phyloP scores from a whole-genome alignment of 2,113 vertebrate species.

The Anseranas semipalmata region DNA sequence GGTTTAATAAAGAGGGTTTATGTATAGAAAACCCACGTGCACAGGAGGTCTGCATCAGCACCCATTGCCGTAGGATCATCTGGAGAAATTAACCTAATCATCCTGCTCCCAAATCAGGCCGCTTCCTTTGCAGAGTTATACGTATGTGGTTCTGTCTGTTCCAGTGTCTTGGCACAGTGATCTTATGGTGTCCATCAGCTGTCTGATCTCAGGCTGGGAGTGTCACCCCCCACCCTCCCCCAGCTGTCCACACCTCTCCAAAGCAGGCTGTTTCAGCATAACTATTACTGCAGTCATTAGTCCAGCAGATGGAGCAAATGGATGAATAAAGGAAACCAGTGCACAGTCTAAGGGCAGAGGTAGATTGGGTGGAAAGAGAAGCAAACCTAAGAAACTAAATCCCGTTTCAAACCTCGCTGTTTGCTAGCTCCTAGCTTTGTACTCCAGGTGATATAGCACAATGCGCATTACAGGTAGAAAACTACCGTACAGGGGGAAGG shows the following conservation, averaged over 20 bases:
- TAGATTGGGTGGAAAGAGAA: not conserved
- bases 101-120: not conserved
- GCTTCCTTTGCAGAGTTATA: not conserved
- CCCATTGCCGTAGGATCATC: not conserved
- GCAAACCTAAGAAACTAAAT: not conserved
- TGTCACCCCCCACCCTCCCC: not conserved
- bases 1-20: not conserved
- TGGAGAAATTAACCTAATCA: not conserved
- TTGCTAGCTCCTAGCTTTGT: not conserved
- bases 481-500: not conserved
- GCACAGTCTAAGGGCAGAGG: not conserved
- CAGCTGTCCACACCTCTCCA: fast-evolving
- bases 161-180: not conserved
- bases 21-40: not conserved
- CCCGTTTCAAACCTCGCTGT: fast-evolving
- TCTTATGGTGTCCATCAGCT: not conserved
- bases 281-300: not conserved
- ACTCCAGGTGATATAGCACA: not conserved
- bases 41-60: not conserved
- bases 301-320: slow-evolving; percentile 70
- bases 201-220: not conserved
- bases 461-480: not conserved
- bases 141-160: not conserved
- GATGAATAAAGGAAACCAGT: not conserved
- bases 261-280: not conserved